Conservation (phyloP, 2,888 invertebrate species). For the Polymixis lichenea region DNA sequence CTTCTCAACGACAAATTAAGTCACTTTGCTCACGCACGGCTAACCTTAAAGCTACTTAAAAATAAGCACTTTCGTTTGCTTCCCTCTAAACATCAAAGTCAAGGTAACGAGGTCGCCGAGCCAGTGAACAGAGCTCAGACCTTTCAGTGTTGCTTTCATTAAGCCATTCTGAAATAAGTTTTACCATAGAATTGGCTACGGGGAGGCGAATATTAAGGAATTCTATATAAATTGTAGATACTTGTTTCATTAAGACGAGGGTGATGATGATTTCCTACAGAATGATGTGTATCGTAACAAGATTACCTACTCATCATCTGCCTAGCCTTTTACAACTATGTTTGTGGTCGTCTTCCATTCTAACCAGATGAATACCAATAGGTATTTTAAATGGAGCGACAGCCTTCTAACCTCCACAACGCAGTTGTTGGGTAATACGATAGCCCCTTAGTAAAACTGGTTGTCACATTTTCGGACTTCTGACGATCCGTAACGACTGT, state of each 20-base stretch:
- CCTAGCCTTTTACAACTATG: too few relatives aligned
- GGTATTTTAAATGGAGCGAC: too few relatives aligned
- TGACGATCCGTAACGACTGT: too few relatives aligned
- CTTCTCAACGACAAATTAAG: constrained; percentile 15
- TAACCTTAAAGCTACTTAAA: constrained; percentile 39
- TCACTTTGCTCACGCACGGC: constrained; percentile 20
- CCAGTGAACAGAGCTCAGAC: constrained; percentile 30
- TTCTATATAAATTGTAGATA: not conserved
- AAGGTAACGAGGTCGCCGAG: constrained; percentile 70
- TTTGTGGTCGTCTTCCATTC: too few relatives aligned
- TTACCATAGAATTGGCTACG: not conserved
- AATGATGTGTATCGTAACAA: too few relatives aligned
- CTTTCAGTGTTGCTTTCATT: constrained; percentile 49
- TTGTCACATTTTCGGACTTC: too few relatives aligned
- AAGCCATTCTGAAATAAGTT: constrained; percentile 22
- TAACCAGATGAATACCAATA: too few relatives aligned
- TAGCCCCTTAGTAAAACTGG: too few relatives aligned
- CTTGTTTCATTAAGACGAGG: not conserved
- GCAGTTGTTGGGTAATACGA: too few relatives aligned
- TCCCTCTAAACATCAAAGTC: constrained; percentile 72
- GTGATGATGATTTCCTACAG: not conserved
- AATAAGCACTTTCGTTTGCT: constrained; percentile 65
- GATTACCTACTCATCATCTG: not conserved
- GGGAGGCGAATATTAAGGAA: too few relatives aligned
- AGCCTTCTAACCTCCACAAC: too few relatives aligned